Conservation (phyloP, 2,888 invertebrate species). For the Microplitis manilae region DNA sequence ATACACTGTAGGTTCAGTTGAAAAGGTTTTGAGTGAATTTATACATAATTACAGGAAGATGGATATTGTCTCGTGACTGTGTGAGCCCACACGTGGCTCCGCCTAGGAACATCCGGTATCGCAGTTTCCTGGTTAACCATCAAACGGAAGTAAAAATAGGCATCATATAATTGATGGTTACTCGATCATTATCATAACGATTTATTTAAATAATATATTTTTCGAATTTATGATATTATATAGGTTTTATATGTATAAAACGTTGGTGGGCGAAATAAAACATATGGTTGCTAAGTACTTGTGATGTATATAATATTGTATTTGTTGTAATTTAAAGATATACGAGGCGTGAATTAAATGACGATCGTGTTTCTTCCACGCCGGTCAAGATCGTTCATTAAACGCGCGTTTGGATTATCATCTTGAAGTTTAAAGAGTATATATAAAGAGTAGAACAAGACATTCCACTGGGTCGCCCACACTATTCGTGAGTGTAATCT, state of each 20-base stretch:
- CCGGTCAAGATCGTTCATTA: constrained; percentile 26
- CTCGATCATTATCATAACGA: not conserved
- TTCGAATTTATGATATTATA: not conserved
- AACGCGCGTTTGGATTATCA: constrained; percentile 4
- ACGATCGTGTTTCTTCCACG: constrained; percentile 24
- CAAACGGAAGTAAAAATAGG: constrained; percentile 20
- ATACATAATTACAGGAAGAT: constrained; percentile 58
- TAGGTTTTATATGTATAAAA: not conserved
- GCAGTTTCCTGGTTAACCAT: constrained; percentile 19
- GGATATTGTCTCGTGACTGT: constrained; percentile 60
- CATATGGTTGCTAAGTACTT: constrained; percentile 22
- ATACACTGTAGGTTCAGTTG: constrained; percentile 15
- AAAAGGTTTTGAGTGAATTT: constrained; percentile 17
- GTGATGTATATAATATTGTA: constrained; percentile 18
- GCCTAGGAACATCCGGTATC: constrained; percentile 33
- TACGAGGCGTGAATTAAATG: constrained; percentile 40
- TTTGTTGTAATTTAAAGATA: constrained; percentile 15
- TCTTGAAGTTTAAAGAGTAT: constrained; percentile 6
- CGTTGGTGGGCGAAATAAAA: constrained; percentile 3
- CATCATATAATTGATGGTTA: not conserved
- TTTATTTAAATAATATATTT: not conserved
- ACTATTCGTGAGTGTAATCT: not conserved
- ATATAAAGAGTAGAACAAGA: constrained; percentile 31
- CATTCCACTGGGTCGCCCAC: constrained; percentile 34
- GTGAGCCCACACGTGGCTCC: constrained; percentile 54